Base-by-base conservation (phyloP, 2,113 vertebrate genomes). In the Eupsittula cactorum region DNA sequence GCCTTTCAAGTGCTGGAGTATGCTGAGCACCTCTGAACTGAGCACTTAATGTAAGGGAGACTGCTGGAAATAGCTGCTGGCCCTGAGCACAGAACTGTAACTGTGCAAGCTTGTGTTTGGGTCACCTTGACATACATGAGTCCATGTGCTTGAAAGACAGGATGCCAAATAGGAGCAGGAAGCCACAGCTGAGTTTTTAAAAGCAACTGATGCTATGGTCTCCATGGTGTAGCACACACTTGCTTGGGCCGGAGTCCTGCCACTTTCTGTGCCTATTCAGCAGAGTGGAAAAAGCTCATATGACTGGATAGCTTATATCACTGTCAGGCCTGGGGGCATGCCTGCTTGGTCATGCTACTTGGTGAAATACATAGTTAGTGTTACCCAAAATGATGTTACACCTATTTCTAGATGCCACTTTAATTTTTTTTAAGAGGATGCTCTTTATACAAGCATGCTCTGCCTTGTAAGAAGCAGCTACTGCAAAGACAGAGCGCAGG, bases 191-290 rank as follows among this genome's bases (percentile, higher is more conserved):
- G 20, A 75, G 60, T 35, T 63, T 59, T 35, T 59, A 27, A 39
- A 44, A 57, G 59, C 44, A 88, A 46, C 65, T 86, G 57, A 89
- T 29, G 74, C 50, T 6, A 1, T 2, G 1, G n/a, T 44, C 15
- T 83, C 59, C 4, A 0, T 13, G 16, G 23, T 8, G 0, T 7
- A 44, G 35, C 4, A 9, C 3, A 4, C 2, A 2, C 8, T 35
- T 27, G 11, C 10, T 41, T 25, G 18, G 16, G 7, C 44, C n/a
- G 23, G 67, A 80, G 33, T 28, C 12, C 10, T 68, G 77, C n/a
- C 31, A 28, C 29, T 16, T 52, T 47, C 60, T 47, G 14, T 27
- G 10, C 29, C 24, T 68, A 24, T 50, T 62, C 74, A 87, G 90
- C 75, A 29, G 15, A 76, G 37, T 91, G 63, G 74, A 77, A 92